Percentiles rank a stretch among this genome's conserved stretches.
These are phyloP conservation scores for Pitangus sulphuratus DNA, from an alignment of 2,797 vertebrate genomes.

Conservation along the genomic window DNA sequence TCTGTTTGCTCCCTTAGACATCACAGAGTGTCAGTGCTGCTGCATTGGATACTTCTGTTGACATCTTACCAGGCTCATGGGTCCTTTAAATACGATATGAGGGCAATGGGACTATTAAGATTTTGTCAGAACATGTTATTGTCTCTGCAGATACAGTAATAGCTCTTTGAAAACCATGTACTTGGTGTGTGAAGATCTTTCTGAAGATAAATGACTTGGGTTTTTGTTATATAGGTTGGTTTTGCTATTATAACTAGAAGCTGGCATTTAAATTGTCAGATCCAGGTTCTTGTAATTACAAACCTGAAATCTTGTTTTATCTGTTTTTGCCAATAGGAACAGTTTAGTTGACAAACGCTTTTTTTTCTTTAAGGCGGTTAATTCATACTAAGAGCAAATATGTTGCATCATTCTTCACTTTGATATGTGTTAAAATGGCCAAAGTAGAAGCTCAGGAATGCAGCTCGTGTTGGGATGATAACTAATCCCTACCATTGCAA, in stretches of 20 bases:
- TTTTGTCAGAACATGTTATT: conserved; percentile 30
- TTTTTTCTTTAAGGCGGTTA: neutral
- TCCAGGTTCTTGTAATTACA: neutral
- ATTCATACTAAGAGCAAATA: neutral
- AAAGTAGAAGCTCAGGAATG: neutral
- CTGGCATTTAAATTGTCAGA: neutral
- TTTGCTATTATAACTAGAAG: neutral
- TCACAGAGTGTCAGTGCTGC: neutral
- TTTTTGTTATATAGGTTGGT: neutral
- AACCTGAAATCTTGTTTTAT: neutral
- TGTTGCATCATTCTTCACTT: neutral
- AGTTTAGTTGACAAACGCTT: neutral
- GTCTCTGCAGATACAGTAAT: conserved; percentile 18
- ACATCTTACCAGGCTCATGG: neutral
- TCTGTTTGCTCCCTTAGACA: neutral
- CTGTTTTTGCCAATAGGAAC: neutral
- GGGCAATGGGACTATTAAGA: conserved; percentile 5
- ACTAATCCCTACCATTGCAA: neutral
- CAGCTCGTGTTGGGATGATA: neutral
- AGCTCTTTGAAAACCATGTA: neutral
- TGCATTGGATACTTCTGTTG: neutral
- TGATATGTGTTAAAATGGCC: neutral
- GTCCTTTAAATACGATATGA: neutral
- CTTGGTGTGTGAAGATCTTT: neutral
- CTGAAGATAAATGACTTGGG: neutral